phyloP scores from a whole-genome alignment of 2,113 vertebrate species.

The Mus spicilegus region DNA sequence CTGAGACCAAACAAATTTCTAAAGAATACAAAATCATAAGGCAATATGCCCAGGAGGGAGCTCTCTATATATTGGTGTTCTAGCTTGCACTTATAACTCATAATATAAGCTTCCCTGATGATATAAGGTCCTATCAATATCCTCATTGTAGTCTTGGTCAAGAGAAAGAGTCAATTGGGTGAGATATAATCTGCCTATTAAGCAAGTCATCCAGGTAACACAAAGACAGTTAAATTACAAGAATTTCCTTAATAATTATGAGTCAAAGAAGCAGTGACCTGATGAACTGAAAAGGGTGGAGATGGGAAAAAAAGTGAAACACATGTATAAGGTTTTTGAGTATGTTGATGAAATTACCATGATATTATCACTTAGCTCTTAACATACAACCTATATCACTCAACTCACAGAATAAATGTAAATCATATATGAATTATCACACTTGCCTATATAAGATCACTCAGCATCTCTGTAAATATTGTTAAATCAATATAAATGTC shows the following conservation, averaged over 20 bases:
- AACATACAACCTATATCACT: not conserved
- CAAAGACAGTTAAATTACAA: slow-evolving; percentile 15
- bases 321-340: not conserved
- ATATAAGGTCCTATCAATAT: not conserved
- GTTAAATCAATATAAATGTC: not conserved
- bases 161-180: not conserved
- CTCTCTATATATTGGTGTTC: not conserved
- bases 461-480: not conserved
- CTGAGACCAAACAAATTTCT: not conserved
- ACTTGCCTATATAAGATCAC: not conserved
- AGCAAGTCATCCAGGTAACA: slow-evolving; percentile 8
- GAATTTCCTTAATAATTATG: slow-evolving; percentile 40
- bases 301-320: not conserved
- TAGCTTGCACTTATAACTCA: not conserved
- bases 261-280: slow-evolving; percentile 9
- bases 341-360: slow-evolving; percentile 8
- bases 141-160: not conserved
- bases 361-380: not conserved
- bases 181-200: slow-evolving; percentile 27
- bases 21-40: not conserved
- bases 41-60: not conserved
- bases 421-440: not conserved
- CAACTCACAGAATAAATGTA: not conserved
- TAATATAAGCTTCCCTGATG: not conserved
- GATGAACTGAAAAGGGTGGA: not conserved